Evolutionary conservation across 2,888 invertebrate genomes (phyloP), one percentile per base, ranked within the genome.

Genomic region (Lasioglossum pauxillum): DNA sequence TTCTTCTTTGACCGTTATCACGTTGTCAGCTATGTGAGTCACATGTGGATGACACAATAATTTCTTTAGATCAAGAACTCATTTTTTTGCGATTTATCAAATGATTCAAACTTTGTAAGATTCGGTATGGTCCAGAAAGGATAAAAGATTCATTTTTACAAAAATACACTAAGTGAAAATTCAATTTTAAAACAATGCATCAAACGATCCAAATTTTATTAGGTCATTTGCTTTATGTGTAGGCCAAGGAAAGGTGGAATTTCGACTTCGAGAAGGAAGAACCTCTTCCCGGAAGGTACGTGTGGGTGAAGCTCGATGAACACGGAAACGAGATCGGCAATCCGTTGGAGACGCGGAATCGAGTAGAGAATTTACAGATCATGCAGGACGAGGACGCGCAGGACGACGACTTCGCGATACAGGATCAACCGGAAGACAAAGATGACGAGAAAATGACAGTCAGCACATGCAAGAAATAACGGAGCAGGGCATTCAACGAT

Each of bases 181-280:
- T 44, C 44, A 14, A 44, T 44, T 14, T 14, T 14, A 14, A 14
- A 44, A 44, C 41, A 44, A 44, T 44, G 41, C 12, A 44, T 44
- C 44, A 4, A 14, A 3, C 44, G 14, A 44, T 44, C 14, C 4
- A 46, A 23, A 23, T 53, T n/a, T 23, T 23, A 53, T n/a, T 53
- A 23, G 53, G 3, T 0, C 14, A 44, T 38, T 73, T 60, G 14
- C 7, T 27, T 35, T 67, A 16, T 75, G 41, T 35, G 10, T 83
- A 95, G 90, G 96, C 95, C 16, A 95, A 92, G 60, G 90, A 93
- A 27, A 95, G 95, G 85, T 97, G 96, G 96, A 96, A 96, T 90
- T 97, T 96, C 75, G 96, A 97, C 92, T 96, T 96, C 79, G 94
- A 94, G 82, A 96, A 96, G 1, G 97, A 96, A 84, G 90, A 93